Conservation (phyloP, 2,797 vertebrate species). For the Onychomys arenicola region DNA sequence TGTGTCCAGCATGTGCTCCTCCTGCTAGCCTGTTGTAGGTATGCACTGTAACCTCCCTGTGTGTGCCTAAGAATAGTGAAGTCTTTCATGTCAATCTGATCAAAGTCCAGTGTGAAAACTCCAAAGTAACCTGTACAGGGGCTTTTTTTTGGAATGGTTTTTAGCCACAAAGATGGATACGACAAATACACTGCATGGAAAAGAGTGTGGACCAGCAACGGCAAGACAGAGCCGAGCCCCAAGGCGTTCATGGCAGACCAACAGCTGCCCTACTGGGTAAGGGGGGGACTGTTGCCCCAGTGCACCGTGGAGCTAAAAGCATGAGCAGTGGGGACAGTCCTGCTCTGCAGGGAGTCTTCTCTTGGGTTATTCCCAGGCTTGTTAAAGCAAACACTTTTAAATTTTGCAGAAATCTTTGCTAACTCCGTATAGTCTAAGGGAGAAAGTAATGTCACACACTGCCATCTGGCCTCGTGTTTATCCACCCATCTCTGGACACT, state of each 20-base stretch:
- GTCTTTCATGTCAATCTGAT: neutral
- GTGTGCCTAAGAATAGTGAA: neutral
- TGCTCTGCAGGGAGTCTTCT: neutral
- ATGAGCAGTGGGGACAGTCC: neutral
- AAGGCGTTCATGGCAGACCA: conserved; percentile 99
- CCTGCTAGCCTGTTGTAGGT: neutral
- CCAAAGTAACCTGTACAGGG: neutral
- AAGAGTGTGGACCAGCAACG: conserved; percentile 98
- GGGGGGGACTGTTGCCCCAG: conserved; percentile 37
- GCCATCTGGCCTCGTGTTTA: neutral
- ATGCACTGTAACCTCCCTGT: neutral
- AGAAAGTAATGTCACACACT: neutral
- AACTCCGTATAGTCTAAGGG: neutral
- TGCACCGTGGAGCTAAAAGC: neutral
- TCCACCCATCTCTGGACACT: neutral
- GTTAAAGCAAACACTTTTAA: neutral
- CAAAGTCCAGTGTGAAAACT: conserved; percentile 39
- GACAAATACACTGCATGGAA: conserved; percentile 96
- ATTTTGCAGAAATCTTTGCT: conserved; percentile 4
- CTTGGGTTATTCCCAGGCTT: neutral
- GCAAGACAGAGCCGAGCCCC: conserved; percentile 98
- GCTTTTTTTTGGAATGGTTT: neutral
- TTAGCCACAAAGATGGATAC: conserved; percentile 98
- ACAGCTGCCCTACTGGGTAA: conserved; percentile 98
- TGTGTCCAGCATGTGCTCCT: neutral